Evolutionary conservation across 2,888 invertebrate species (phyloP).

Genomic region (Furcula furcula): DNA sequence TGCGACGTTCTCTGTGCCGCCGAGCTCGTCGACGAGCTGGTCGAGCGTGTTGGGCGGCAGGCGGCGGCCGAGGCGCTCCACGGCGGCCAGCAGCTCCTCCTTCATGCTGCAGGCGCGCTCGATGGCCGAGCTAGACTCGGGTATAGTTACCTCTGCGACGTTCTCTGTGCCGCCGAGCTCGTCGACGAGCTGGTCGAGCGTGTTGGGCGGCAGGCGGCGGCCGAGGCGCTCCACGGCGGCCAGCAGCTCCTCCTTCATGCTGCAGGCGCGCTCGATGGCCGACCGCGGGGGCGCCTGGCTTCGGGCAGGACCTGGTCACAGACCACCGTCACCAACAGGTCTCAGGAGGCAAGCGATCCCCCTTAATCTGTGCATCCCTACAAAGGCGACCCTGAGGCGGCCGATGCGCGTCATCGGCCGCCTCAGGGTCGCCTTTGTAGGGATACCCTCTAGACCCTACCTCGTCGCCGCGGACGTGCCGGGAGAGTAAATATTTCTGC

Average conservation of each 20-base stretch:
- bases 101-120: no score
- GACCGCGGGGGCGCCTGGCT: constrained; percentile 87
- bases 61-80: constrained; percentile 92
- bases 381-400: no score
- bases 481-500: no score
- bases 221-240: constrained; percentile 91
- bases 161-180: constrained; percentile 98
- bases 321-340: not conserved
- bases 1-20: constrained; percentile 98
- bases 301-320: constrained; percentile 60
- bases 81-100: constrained; percentile 89
- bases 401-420: no score
- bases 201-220: constrained; percentile 95
- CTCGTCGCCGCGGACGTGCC: no score
- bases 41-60: constrained; percentile 98
- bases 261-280: constrained; percentile 93
- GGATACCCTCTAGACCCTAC: no score
- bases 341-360: no score
- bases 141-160: constrained; percentile 90
- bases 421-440: no score
- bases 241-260: constrained; percentile 96
- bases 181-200: constrained; percentile 98
- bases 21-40: constrained; percentile 98
- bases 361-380: no score
- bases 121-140: no score